Percentiles rank a stretch among this genome's conserved stretches.
These are phyloP conservation scores for Scaptomyza flava DNA, from an alignment of 2,888 invertebrate species.

Conservation along the genomic window DNA sequence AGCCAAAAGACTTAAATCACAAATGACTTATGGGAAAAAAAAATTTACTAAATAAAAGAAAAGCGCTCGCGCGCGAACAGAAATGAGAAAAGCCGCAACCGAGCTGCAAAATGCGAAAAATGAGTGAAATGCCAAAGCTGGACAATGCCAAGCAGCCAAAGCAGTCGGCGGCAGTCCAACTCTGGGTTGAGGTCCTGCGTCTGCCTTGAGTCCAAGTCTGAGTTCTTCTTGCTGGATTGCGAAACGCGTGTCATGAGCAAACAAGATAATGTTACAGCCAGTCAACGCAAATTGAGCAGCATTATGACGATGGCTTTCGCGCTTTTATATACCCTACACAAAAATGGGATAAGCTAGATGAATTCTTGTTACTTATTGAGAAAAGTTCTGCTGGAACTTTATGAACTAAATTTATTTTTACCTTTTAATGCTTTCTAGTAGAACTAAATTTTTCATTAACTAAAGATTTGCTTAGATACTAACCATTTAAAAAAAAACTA, in stretches of 20 bases:
- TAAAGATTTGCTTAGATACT: no score
- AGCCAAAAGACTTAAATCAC: conserved; percentile 71
- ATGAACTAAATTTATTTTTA: no score
- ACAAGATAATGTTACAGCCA: conserved; percentile 78
- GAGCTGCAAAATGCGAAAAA: conserved; percentile 36
- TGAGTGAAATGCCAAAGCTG: conserved; percentile 62
- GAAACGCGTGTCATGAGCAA: conserved; percentile 76
- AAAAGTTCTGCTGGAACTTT: no score
- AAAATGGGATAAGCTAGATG: not conserved
- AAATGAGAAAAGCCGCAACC: conserved; percentile 68
- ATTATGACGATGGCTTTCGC: conserved; percentile 23
- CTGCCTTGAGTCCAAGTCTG: not conserved
- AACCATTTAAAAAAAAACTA: no score
- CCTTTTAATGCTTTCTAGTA: no score
- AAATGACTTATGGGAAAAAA: conserved; percentile 59
- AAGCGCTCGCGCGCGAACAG: conserved; percentile 11
- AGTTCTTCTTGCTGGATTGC: conserved; percentile 21
- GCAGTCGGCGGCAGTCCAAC: not conserved
- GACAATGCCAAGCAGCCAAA: conserved; percentile 56
- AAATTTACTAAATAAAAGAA: conserved; percentile 10
- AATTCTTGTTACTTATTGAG: not conserved
- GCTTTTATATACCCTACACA: conserved; percentile 24
- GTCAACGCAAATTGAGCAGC: conserved; percentile 71
- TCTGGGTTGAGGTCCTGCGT: not conserved
- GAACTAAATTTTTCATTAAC: no score